Percentiles rank a stretch among this genome's conserved stretches.
Evolutionary conservation across 1,140 invertebrate genomes (phyloP).

Genomic region (Vollenhovia emeryi): DNA sequence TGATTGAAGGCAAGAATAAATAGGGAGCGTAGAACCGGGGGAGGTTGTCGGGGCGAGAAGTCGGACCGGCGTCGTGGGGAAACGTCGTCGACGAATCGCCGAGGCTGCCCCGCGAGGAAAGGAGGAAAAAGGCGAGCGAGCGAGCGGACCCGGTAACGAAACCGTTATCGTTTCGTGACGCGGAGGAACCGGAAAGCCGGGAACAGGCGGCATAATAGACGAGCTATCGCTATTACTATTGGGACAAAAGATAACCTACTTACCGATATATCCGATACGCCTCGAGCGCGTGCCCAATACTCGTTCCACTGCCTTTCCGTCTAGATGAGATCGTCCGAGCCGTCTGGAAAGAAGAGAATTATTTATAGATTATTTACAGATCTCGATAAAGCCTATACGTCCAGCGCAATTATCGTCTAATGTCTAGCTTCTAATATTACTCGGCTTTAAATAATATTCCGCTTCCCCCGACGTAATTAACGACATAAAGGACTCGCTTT

Average conservation of each 20-base stretch:
- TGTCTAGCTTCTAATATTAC: slow-evolving; percentile 12
- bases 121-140: slow-evolving; percentile 14
- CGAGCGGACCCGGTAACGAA: slow-evolving; percentile 23
- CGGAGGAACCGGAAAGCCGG: slow-evolving; percentile 67
- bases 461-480: background rate
- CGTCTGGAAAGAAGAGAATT: slow-evolving; percentile 24
- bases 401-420: slow-evolving; percentile 13
- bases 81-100: background rate
- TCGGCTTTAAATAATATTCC: slow-evolving; percentile 13
- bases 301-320: slow-evolving; percentile 41
- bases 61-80: background rate
- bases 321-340: slow-evolving; percentile 19
- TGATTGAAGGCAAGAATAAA: background rate
- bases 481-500: slow-evolving; percentile 13
- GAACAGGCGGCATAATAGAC: background rate
- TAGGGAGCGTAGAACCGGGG: background rate
- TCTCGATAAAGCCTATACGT: slow-evolving; percentile 30
- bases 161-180: slow-evolving; percentile 62
- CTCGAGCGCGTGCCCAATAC: background rate
- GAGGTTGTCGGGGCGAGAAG: background rate
- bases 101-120: background rate
- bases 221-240: slow-evolving; percentile 5
- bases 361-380: slow-evolving; percentile 52
- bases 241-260: slow-evolving; percentile 75
- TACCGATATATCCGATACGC: slow-evolving; percentile 32